phyloP scores from a whole-genome alignment of 2,113 vertebrate species.

The Alosa alosa region DNA sequence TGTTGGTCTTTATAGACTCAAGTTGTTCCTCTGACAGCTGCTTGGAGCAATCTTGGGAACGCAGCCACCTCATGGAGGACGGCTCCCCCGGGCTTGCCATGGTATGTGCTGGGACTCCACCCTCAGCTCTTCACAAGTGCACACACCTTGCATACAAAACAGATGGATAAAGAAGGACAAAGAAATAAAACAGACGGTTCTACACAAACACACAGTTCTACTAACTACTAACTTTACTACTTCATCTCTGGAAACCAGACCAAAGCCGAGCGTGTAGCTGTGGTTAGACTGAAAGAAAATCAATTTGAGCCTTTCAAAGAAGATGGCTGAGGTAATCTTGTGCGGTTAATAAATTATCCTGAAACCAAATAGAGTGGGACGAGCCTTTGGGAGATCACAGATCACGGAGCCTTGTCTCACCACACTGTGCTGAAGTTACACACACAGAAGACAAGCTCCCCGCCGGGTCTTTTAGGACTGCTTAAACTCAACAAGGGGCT shows the following conservation, averaged over 20 bases:
- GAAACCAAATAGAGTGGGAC: neutral
- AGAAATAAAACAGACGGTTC: neutral
- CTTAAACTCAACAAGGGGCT: neutral
- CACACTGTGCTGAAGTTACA: neutral
- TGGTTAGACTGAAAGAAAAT: neutral
- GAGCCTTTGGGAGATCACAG: neutral
- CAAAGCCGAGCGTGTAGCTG: neutral
- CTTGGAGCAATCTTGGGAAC: constrained; percentile 15
- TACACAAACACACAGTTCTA: neutral
- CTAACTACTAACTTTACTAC: too few relatives aligned
- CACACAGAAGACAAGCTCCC: neutral
- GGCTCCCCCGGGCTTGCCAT: constrained; percentile 59
- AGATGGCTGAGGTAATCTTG: neutral
- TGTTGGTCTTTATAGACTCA: constrained; percentile 60
- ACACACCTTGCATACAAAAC: neutral
- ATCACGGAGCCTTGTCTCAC: neutral
- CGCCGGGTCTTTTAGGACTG: neutral
- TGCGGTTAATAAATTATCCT: neutral
- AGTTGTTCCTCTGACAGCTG: constrained; percentile 63
- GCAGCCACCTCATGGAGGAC: constrained; percentile 13
- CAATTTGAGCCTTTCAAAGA: neutral
- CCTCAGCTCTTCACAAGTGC: constrained; percentile 26
- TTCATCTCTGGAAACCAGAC: neutral
- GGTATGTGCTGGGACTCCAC: neutral
- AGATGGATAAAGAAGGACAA: neutral